Evolutionary conservation across 2,888 invertebrate genomes (phyloP), one percentile per base, ranked within the genome.

Genomic region (Acheta domesticus): DNA sequence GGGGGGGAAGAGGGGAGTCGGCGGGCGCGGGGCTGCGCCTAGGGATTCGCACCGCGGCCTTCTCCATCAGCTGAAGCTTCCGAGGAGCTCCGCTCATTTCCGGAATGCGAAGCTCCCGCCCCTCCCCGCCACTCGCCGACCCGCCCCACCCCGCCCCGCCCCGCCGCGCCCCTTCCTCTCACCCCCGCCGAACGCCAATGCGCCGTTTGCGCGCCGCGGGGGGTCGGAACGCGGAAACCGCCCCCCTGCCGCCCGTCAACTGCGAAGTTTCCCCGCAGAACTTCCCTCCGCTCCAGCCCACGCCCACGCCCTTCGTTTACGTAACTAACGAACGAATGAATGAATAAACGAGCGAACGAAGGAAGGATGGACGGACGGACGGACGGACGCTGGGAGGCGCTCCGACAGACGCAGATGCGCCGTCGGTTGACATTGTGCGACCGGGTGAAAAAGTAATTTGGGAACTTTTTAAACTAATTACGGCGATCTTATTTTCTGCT

Each of bases 401-500:
- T 19, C 16, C n/a, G 62, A 62, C 62, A 62, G 62, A n/a, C 62
- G 62, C 62, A 14, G n/a, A 62, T n/a, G 62, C 62, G 1, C 62
- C 62, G 62, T 62, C 62, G 16, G 62, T 62, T 62, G 62, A 19
- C 16, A 62, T 62, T 62, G 62, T 62, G 62, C 62, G 62, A 62
- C 62, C 62, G n/a, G 62, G 14, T 8, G 62, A 62, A n/a, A 62
- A 62, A 62, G 62, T 62, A 62, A 62, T 62, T 62, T 62, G 16
- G n/a, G 16, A 62, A 62, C 62, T 62, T 62, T 62, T 62, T 19
- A 62, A 62, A 62, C 62, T 62, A 62, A 62, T 62, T 62, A 62
- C 62, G 62, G 16, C 62, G 62, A 62, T 62, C 62, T 62, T 62
- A 62, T 62, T 62, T 62, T 62, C 62, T 62, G 62, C 62, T 62